Evolutionary conservation across 2,888 invertebrate genomes (phyloP), one percentile per base, ranked within the genome.

Genomic region (Coecobrya sp.): DNA sequence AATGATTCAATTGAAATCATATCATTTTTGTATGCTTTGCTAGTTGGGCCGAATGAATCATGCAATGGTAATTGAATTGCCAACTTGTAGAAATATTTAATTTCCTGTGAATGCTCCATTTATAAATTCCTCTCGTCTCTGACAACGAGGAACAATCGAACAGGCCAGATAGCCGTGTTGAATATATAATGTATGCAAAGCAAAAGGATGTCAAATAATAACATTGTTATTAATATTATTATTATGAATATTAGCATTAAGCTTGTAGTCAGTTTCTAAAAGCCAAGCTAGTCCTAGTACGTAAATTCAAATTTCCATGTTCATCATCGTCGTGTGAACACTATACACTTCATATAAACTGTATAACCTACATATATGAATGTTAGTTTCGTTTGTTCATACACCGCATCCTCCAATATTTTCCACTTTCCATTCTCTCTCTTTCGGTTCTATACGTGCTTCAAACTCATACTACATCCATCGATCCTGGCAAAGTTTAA

Each of bases 61-160:
- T 65, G 59, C 55, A 85, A 65, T 19, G 13, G 10, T 65, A 84
- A 90, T 86, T 79, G 90, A 86, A 90, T 85, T 73, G 86, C 49
- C 86, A 90, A 90, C 86, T 86, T 86, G 86, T 76, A 90, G 90
- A 90, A 90, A 90, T 86, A 90, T 90, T 90, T 90, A 90, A 90
- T 90, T 90, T 90, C 90, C 90, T 90, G 90, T 90, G 70, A 81
- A 73, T 87, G 76, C 89, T 73, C 87, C 76, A 86, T 79, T 88
- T 79, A 76, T 59, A 42, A 86, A 86, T 76, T 55, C 70, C 27
- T 45, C 45, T 52, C 49, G 19, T 76, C 49, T 49, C 76, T 16
- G 10, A 49, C 22, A 22, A 49, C 49, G 45, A 76, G 49, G 45
- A 49, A 76, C 76, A 49, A 73, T 73, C 73, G n/a, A 49, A 19